Percentiles rank a stretch among this genome's conserved stretches.
These are phyloP conservation scores for Labeo rohita DNA, from an alignment of 2,113 vertebrate species.

Conservation along the genomic window DNA sequence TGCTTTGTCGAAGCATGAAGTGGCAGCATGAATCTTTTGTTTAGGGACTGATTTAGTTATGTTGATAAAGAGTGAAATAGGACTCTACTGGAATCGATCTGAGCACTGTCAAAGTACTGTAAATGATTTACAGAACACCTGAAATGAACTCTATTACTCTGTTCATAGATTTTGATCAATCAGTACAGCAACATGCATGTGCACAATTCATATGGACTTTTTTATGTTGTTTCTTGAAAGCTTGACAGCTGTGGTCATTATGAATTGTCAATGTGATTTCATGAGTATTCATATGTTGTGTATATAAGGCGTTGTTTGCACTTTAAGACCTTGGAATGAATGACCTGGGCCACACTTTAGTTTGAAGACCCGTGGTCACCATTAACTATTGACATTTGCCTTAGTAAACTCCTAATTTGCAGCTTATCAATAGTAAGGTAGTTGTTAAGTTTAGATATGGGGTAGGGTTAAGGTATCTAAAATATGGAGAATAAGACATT, in stretches of 20 bases:
- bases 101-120: background rate
- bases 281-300: background rate
- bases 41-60: background rate
- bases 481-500: background rate
- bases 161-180: background rate
- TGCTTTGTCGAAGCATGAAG: constrained; percentile 5
- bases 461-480: too few relatives aligned
- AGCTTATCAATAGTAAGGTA: too few relatives aligned
- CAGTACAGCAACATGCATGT: background rate
- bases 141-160: background rate
- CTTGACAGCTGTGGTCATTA: background rate
- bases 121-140: background rate
- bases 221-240: background rate
- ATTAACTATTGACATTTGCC: background rate
- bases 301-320: background rate
- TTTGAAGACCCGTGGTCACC: background rate
- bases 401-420: background rate
- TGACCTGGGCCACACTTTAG: background rate
- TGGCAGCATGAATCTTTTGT: background rate
- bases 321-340: background rate
- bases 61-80: background rate
- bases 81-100: background rate
- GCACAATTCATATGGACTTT: background rate
- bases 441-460: too few relatives aligned
- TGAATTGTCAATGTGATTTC: background rate